Evolutionary conservation across 2,888 invertebrate genomes (phyloP).

Genomic region (Tachystola acroxantha): DNA sequence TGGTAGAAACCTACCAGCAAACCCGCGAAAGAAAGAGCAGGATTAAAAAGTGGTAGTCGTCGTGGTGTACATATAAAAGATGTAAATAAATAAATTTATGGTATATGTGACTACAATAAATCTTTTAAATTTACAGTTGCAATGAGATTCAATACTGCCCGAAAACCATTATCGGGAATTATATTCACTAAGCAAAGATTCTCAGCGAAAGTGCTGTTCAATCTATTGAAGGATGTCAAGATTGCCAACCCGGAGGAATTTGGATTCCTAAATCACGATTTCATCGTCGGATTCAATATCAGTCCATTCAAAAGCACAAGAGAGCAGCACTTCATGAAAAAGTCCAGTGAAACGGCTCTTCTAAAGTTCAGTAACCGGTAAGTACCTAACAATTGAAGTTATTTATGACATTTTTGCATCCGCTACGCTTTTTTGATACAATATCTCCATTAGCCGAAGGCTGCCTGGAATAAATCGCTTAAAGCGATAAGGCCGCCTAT

Average conservation of each 20-base stretch:
- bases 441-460: too few relatives aligned
- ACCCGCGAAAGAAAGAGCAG: too few relatives aligned
- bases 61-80: too few relatives aligned
- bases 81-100: too few relatives aligned
- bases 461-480: too few relatives aligned
- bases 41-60: too few relatives aligned
- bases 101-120: too few relatives aligned
- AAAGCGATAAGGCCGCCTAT: too few relatives aligned
- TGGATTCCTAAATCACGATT: constrained; percentile 81
- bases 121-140: constrained; percentile 27
- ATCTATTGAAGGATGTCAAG: constrained; percentile 78
- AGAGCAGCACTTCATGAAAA: constrained; percentile 72
- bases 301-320: constrained; percentile 77
- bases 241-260: constrained; percentile 60
- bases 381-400: too few relatives aligned
- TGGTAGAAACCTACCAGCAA: too few relatives aligned
- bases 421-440: too few relatives aligned
- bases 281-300: constrained; percentile 82
- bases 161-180: constrained; percentile 80
- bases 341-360: constrained; percentile 74
- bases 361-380: constrained; percentile 64
- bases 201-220: constrained; percentile 86
- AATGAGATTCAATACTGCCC: constrained; percentile 37
- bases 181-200: constrained; percentile 86
- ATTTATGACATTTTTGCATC: too few relatives aligned